Base-by-base conservation (phyloP, 1,140 invertebrate genomes). In the Ladona fulva region DNA sequence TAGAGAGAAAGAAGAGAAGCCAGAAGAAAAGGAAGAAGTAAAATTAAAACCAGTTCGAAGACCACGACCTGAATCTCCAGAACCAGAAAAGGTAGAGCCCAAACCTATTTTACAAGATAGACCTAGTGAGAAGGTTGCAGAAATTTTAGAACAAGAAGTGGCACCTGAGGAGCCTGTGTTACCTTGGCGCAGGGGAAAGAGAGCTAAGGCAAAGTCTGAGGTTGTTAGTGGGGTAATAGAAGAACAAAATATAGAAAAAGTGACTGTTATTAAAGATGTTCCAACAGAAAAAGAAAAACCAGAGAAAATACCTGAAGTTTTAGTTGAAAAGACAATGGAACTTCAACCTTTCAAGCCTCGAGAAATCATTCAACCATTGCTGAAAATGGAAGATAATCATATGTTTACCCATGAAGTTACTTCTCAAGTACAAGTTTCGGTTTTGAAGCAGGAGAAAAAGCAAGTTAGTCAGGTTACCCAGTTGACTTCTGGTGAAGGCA, bases 231-330 rank as follows among this genome's bases (percentile, higher is more conserved):
- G 74, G n/a, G n/a, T 25, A 19, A 75, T 76, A 24, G 75, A 76
- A 25, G 25, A 76, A 37, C 75, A 76, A 22, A 22, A n/a, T 0
- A 7, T 75, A 1, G 24, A 24, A 75, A 75, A 66, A 66, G 52
- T 12, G 3, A 66, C 14, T 66, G 52, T 66, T 66, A 5, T 66
- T 83, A 83, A 37, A 81, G 81, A 84, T 8, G 81, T 85, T 22
- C 80, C 86, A 6, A 80, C 85, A 12, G 85, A 87, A 74, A 85
- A 86, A 59, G 85, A 87, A 78, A 86, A 85, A 77, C 87, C 86
- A n/a, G 78, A 37, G 29, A 37, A 19, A 66, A 6, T 12, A 66
- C n/a, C 14, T 66, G 52, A 66, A 5, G 5, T 66, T 3, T 66
- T 22, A 19, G 12, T 19, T 3, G 52, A 66, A 66, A 66, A 16